phyloP scores from a whole-genome alignment of 2,797 vertebrate genomes.

The Notolepis coatsorum region DNA sequence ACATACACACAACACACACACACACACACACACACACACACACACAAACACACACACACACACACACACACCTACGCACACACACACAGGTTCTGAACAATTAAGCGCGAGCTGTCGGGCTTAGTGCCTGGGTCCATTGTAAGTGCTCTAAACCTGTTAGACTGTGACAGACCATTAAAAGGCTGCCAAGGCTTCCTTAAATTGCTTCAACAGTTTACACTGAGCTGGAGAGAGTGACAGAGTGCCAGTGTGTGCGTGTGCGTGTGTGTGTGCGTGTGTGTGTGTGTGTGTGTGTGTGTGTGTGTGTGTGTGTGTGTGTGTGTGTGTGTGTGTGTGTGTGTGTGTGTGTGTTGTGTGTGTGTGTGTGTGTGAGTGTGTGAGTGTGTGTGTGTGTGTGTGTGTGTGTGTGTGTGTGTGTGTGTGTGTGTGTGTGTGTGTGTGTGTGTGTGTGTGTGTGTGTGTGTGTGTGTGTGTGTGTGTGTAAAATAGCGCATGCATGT shows the following conservation, averaged over 20 bases:
- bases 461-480: constrained; percentile 6
- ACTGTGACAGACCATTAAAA: constrained; percentile 87
- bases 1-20: no score
- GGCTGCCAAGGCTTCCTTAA: constrained; percentile 79
- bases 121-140: constrained; percentile 82
- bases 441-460: background rate
- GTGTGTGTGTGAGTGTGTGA: background rate
- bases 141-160: constrained; percentile 82
- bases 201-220: constrained; percentile 72
- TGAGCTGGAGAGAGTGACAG: constrained; percentile 62
- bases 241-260: constrained; percentile 29
- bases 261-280: constrained; percentile 4
- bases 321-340: constrained; percentile 14
- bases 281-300: constrained; percentile 30
- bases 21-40: constrained; percentile 23
- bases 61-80: constrained; percentile 28
- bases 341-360: no score
- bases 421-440: constrained; percentile 2
- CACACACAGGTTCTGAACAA: constrained; percentile 75
- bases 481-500: background rate
- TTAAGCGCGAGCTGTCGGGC: constrained; percentile 82
- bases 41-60: constrained; percentile 14
- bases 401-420: constrained; percentile 8
- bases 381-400: constrained; percentile 37
- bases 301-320: constrained; percentile 1